These are phyloP conservation scores for Enteromius paludinosus DNA, from an alignment of 2,797 vertebrate species.

Conservation along the genomic window DNA sequence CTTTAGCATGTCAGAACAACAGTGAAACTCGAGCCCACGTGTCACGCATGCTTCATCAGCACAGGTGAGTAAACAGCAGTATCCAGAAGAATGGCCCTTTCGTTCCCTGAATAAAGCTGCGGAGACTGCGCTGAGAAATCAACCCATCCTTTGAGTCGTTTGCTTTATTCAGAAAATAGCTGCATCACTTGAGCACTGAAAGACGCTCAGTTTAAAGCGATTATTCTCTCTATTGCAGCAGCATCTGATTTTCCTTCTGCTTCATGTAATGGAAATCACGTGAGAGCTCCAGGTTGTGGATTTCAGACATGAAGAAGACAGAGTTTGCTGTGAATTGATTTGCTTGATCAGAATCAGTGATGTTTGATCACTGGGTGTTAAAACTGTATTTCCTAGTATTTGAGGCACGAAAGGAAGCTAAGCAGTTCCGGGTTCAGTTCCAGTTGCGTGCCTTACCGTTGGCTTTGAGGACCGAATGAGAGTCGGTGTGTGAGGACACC, in stretches of 20 bases:
- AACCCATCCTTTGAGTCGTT: neutral
- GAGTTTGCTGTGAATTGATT: neutral
- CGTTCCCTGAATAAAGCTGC: neutral
- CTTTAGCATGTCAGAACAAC: constrained; percentile 58
- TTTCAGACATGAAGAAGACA: neutral
- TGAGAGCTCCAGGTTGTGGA: neutral
- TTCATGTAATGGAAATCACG: neutral
- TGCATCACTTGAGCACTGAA: neutral
- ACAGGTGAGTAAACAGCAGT: constrained; percentile 64
- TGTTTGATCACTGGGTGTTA: too few species aligned
- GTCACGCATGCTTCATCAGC: constrained; percentile 52
- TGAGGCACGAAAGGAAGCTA: neutral
- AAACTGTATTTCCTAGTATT: neutral
- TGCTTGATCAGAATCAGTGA: neutral
- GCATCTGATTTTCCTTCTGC: neutral
- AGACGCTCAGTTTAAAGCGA: neutral
- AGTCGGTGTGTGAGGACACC: neutral
- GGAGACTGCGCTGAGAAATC: neutral
- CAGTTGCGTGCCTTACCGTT: too few species aligned
- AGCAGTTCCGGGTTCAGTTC: neutral
- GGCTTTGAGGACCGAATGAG: neutral
- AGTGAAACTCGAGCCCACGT: constrained; percentile 60
- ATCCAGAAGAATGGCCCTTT: constrained; percentile 22
- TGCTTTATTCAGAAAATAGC: neutral
- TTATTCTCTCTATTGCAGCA: neutral